phyloP scores from a whole-genome alignment of 2,888 invertebrate genomes.

The Tipula confusa region DNA sequence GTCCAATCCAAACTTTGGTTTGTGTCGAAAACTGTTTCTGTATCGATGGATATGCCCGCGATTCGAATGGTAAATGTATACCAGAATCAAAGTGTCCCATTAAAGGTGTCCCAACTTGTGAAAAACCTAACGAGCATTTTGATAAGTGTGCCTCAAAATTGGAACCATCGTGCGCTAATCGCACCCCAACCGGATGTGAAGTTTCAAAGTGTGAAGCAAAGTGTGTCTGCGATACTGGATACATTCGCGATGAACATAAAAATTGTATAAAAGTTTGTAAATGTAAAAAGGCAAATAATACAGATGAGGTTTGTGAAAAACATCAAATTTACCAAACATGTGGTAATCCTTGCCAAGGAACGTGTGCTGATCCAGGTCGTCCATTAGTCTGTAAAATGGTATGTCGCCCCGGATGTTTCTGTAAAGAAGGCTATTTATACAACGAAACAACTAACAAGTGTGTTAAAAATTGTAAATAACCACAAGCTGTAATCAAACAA shows the following conservation, averaged over 20 bases:
- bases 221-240: neutral
- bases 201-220: neutral
- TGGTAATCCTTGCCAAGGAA: neutral
- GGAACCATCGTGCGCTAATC: neutral
- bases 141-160: neutral
- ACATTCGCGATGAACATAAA: neutral
- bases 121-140: neutral
- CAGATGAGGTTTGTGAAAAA: neutral
- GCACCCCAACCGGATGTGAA: neutral
- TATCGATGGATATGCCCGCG: neutral
- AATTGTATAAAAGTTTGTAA: neutral
- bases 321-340: neutral
- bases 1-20: neutral
- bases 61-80: neutral
- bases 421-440: neutral
- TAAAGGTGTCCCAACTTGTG: neutral
- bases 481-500: too few species aligned
- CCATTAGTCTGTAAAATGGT: too few species aligned
- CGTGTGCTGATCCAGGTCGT: neutral
- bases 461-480: too few species aligned
- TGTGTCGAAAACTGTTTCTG: neutral
- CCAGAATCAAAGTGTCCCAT: neutral
- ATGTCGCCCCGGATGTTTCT: neutral
- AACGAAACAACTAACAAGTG: neutral
- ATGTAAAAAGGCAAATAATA: neutral